These are phyloP conservation scores for Ciconia stormi DNA, from an alignment of 2,113 vertebrate species.

Conservation along the genomic window DNA sequence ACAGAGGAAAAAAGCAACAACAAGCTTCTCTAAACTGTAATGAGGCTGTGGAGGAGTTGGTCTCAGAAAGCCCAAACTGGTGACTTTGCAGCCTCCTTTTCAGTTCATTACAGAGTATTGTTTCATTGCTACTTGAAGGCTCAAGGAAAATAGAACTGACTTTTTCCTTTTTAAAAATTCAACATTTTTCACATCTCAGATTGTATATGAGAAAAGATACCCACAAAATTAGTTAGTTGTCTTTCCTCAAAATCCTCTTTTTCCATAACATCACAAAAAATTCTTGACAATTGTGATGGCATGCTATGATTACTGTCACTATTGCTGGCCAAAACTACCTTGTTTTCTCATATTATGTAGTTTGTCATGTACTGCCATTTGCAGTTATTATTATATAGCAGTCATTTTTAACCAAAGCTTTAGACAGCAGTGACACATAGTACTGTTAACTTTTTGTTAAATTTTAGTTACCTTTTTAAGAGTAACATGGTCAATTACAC, in stretches of 20 bases:
- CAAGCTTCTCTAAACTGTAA: background rate
- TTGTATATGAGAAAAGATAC: background rate
- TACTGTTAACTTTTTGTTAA: background rate
- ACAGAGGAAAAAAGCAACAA: background rate
- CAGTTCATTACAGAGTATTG: background rate
- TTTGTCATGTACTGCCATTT: background rate
- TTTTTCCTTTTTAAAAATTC: background rate
- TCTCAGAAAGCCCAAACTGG: background rate
- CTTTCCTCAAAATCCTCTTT: background rate
- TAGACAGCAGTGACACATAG: background rate
- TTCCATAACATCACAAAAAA: background rate
- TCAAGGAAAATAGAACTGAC: background rate
- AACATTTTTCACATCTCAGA: background rate
- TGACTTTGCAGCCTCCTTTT: background rate
- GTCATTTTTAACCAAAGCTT: background rate
- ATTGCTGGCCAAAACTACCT: background rate
- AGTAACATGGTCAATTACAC: background rate
- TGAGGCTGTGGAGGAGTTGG: fast-evolving
- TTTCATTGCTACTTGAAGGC: background rate
- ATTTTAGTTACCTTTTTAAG: background rate
- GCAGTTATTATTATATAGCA: background rate
- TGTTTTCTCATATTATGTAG: background rate
- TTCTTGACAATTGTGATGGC: background rate
- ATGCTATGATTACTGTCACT: background rate
- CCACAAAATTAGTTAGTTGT: background rate